Conservation (phyloP, 2,888 invertebrate species). For the Sphaeridia pumilis region DNA sequence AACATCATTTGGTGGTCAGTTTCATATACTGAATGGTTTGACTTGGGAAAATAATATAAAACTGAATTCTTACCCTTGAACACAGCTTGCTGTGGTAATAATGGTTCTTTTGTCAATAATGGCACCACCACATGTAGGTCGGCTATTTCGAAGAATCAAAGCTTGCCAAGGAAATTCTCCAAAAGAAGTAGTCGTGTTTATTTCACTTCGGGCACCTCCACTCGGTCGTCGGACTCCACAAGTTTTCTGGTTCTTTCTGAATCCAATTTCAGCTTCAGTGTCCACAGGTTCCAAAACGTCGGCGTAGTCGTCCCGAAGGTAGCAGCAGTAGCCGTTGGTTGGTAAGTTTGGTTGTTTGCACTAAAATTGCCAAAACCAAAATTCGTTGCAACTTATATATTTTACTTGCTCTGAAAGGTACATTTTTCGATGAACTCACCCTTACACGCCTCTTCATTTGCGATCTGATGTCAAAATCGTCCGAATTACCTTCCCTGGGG, state of each 20-base stretch:
- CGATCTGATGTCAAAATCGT: conserved; percentile 15
- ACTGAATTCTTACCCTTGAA: conserved; percentile 3
- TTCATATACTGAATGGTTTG: no score
- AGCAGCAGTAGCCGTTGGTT: conserved; percentile 16
- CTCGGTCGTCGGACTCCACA: conserved; percentile 11
- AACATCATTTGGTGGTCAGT: no score
- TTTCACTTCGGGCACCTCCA: not conserved
- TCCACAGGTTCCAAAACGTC: not conserved
- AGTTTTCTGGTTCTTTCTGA: not conserved
- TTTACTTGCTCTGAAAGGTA: no score
- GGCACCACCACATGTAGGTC: conserved; percentile 4
- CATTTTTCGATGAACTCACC: not conserved
- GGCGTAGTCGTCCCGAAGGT: conserved; percentile 15
- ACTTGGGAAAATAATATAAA: not conserved
- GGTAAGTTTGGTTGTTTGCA: conserved; percentile 17
- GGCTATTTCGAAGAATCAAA: conserved; percentile 5
- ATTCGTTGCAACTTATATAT: not conserved
- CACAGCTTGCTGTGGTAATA: conserved; percentile 14
- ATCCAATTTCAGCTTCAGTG: not conserved
- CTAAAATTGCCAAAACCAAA: conserved; percentile 2
- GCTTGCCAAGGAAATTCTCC: conserved; percentile 21
- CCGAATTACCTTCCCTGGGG: conserved; percentile 15
- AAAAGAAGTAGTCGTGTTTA: conserved; percentile 6
- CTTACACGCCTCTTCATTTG: conserved; percentile 1
- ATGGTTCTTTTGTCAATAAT: conserved; percentile 8